Evolutionary conservation across 1,140 invertebrate species (phyloP).

Genomic region (Papilio dardanus): DNA sequence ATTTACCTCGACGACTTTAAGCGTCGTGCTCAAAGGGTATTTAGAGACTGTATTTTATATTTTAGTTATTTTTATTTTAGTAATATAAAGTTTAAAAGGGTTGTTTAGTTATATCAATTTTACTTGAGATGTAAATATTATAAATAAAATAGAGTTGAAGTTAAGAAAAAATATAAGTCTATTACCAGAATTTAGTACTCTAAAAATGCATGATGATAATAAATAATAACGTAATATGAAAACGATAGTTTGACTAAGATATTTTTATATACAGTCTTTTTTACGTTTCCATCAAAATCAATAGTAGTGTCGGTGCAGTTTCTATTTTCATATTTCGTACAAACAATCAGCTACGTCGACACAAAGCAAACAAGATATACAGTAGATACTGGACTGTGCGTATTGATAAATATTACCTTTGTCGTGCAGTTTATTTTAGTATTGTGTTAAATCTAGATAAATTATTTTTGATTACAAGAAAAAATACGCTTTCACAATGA

Average conservation of each 20-base stretch:
- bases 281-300: neutral
- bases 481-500: neutral
- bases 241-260: too few species aligned
- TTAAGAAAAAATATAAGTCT: too few species aligned
- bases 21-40: slow-evolving; percentile 1
- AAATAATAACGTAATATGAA: too few species aligned
- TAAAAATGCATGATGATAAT: too few species aligned
- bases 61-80: neutral
- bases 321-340: slow-evolving; percentile 31
- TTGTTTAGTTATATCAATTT: neutral
- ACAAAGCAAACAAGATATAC: slow-evolving; percentile 23
- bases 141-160: too few species aligned
- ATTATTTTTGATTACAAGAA: too few species aligned
- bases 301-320: neutral
- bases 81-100: neutral
- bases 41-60: slow-evolving; percentile 10
- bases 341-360: slow-evolving; percentile 21
- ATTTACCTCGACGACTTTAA: slow-evolving; percentile 15
- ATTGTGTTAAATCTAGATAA: too few species aligned
- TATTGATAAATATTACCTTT: neutral
- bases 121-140: neutral
- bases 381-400: slow-evolving; percentile 12
- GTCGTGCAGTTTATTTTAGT: neutral
- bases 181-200: too few species aligned
- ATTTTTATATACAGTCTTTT: neutral